A percentile compares a stretch with the other conserved stretches of the same genome.
Evolutionary conservation across 2,797 vertebrate species (phyloP).

Genomic region (Allobates femoralis): DNA sequence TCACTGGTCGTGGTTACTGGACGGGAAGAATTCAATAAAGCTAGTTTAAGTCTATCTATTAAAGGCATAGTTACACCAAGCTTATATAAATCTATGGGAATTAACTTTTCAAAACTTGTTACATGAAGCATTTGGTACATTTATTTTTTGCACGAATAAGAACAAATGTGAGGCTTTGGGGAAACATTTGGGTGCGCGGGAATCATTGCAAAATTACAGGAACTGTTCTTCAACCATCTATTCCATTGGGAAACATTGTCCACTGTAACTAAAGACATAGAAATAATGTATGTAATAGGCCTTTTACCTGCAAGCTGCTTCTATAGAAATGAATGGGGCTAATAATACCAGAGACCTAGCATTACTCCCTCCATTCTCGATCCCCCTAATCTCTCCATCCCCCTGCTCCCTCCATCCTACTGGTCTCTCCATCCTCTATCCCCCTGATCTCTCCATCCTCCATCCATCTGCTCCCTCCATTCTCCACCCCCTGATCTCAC

Average conservation of each 20-base stretch:
- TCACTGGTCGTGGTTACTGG: slow-evolving; percentile 29
- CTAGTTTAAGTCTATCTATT: neutral
- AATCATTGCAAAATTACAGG: neutral
- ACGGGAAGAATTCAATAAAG: slow-evolving; percentile 24
- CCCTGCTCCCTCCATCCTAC: too few species aligned
- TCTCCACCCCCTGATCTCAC: too few species aligned
- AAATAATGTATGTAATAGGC: too few species aligned
- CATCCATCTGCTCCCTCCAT: too few species aligned
- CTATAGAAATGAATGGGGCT: too few species aligned
- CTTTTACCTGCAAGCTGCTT: too few species aligned
- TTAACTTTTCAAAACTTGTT: neutral
- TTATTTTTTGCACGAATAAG: neutral
- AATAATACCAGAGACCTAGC: too few species aligned
- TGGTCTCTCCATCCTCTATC: too few species aligned
- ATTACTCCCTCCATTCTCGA: too few species aligned
- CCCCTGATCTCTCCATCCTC: too few species aligned
- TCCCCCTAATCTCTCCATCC: too few species aligned
- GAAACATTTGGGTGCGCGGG: neutral
- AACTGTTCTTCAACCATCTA: neutral
- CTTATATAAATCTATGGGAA: neutral
- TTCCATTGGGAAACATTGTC: neutral
- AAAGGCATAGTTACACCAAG: neutral
- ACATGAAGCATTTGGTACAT: neutral
- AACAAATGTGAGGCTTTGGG: neutral
- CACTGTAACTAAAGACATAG: too few species aligned